Evolutionary conservation across 2,113 vertebrate species (phyloP).

Genomic region (Struthio camelus): DNA sequence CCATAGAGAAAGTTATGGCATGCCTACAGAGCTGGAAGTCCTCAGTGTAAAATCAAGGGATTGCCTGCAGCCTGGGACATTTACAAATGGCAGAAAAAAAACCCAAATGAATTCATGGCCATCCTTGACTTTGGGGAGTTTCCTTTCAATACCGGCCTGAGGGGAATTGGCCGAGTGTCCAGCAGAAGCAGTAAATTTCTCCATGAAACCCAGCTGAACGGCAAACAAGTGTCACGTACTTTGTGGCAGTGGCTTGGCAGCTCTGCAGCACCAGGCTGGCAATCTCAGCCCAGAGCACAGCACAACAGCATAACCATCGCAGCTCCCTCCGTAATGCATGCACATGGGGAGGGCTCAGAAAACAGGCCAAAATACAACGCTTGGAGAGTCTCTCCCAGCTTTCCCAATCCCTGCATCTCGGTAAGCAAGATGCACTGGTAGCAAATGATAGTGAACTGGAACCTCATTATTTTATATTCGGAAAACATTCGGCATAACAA

Average conservation of each 20-base stretch:
- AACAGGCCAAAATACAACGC: background rate
- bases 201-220: background rate
- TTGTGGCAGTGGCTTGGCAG: background rate
- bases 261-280: background rate
- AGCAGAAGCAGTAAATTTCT: background rate
- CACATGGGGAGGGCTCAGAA: background rate
- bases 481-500: background rate
- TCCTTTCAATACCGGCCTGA: background rate
- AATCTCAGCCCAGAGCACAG: background rate
- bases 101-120: background rate
- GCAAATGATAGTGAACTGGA: background rate
- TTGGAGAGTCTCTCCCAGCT: background rate
- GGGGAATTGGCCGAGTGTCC: background rate
- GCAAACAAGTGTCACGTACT: background rate
- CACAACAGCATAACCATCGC: background rate
- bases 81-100: background rate
- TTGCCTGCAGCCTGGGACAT: background rate
- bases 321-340: accelerated
- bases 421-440: background rate
- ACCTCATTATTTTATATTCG: background rate
- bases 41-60: background rate
- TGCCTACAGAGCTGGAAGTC: background rate
- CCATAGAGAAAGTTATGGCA: background rate
- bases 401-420: background rate
- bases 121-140: background rate